Percentiles rank a stretch among this genome's conserved stretches.
These are phyloP conservation scores for Ptychoptera contaminata DNA, from an alignment of 2,888 invertebrate species.

Conservation along the genomic window DNA sequence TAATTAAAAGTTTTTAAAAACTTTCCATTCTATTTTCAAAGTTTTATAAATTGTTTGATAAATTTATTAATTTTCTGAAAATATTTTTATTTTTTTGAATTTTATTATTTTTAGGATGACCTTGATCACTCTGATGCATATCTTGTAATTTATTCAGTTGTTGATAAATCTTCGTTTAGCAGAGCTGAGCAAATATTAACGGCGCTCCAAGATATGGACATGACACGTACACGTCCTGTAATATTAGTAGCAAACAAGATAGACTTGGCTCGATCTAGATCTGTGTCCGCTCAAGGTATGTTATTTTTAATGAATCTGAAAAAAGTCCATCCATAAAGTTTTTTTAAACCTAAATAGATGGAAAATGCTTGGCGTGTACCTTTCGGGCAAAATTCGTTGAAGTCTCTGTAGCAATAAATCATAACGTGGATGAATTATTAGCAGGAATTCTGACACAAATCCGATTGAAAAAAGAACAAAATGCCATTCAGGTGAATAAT, in stretches of 20 bases:
- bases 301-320: not conserved
- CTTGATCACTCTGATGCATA: constrained; percentile 71
- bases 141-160: constrained; percentile 79
- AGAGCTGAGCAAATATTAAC: constrained; percentile 66
- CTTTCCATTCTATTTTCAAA: no score
- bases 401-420: constrained; percentile 91
- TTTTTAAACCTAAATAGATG: constrained; percentile 50
- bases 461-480: constrained; percentile 51
- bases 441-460: constrained; percentile 88
- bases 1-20: no score
- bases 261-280: constrained; percentile 78
- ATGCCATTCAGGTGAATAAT: not conserved
- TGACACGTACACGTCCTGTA: constrained; percentile 59
- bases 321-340: not conserved
- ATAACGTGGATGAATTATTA: constrained; percentile 89
- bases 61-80: not conserved
- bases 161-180: constrained; percentile 77
- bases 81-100: not conserved
- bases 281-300: constrained; percentile 79
- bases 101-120: constrained; percentile 42
- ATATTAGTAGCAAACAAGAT: constrained; percentile 88
- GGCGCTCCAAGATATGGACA: constrained; percentile 61
- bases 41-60: no score
- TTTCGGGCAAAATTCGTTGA: constrained; percentile 89
- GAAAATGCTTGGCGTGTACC: constrained; percentile 79